Percentiles rank a stretch among this genome's conserved stretches.
Conservation (phyloP, 2,797 vertebrate genomes). For the Dendrocincla fuliginosa region DNA sequence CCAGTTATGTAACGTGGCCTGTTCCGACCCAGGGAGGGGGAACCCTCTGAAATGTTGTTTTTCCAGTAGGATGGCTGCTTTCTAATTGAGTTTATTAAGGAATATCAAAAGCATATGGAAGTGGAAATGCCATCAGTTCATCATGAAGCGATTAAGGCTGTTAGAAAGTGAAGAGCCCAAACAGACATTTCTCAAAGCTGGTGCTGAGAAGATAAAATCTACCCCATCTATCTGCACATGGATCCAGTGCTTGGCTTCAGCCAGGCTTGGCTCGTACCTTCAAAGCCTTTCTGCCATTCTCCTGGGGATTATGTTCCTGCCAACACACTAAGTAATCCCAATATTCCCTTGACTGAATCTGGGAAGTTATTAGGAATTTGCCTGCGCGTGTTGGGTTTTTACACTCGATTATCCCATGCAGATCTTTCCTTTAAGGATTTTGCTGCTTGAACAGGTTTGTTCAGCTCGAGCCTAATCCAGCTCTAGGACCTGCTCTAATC, state of each 20-base stretch:
- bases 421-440: background rate
- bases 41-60: background rate
- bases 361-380: background rate
- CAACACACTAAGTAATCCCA: background rate
- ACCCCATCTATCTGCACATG: background rate
- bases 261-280: background rate
- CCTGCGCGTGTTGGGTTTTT: background rate
- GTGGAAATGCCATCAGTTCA: slow-evolving; percentile 9
- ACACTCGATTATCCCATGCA: background rate
- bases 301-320: background rate
- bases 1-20: background rate
- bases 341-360: background rate
- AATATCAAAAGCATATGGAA: slow-evolving; percentile 38
- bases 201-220: slow-evolving; percentile 18
- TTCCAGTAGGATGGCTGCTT: slow-evolving; percentile 17
- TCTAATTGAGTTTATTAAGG: slow-evolving; percentile 24
- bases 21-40: background rate
- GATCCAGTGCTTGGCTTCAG: background rate
- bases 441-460: background rate
- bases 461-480: background rate
- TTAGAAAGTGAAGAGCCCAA: background rate
- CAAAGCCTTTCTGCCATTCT: slow-evolving; percentile 4
- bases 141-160: background rate
- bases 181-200: background rate
- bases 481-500: background rate